A percentile compares a stretch with the other conserved stretches of the same genome.
Evolutionary conservation across 2,888 invertebrate species (phyloP).

Genomic region (Anoncus sp.): DNA sequence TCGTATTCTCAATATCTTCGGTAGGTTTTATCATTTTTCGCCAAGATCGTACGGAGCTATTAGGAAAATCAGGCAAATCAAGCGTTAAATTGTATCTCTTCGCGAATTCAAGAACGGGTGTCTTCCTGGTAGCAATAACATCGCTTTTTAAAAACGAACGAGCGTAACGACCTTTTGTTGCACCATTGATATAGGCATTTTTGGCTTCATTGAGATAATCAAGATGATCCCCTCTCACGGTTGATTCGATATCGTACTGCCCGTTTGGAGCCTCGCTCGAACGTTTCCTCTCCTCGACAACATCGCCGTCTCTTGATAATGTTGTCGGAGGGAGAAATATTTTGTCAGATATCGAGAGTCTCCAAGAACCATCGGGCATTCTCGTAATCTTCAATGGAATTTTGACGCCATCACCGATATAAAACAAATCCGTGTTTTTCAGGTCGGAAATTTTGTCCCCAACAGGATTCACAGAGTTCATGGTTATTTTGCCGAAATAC

Average conservation of each 20-base stretch:
- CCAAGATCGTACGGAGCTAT: slow-evolving; percentile 15
- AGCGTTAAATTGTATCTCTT: slow-evolving; percentile 71
- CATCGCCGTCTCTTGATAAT: no score
- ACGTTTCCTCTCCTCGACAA: slow-evolving; percentile 44
- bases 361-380: slow-evolving; percentile 75
- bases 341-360: slow-evolving; percentile 74
- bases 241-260: background rate
- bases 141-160: slow-evolving; percentile 31
- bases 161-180: slow-evolving; percentile 35
- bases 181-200: slow-evolving; percentile 3
- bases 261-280: slow-evolving; percentile 19
- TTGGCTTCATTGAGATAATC: slow-evolving; percentile 21
- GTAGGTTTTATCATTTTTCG: background rate
- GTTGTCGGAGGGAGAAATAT: no score
- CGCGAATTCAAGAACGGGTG: slow-evolving; percentile 71
- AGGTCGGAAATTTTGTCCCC: slow-evolving; percentile 54
- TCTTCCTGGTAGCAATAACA: slow-evolving; percentile 32
- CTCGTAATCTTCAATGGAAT: slow-evolving; percentile 76
- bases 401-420: slow-evolving; percentile 76
- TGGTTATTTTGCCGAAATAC: slow-evolving; percentile 58
- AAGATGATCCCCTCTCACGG: background rate
- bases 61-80: slow-evolving; percentile 48
- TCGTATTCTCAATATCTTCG: background rate
- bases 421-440: slow-evolving; percentile 71
- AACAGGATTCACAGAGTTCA: slow-evolving; percentile 20